These are phyloP conservation scores for Ceratosolen fusciceps DNA, from an alignment of 1,140 invertebrate genomes.

Conservation along the genomic window DNA sequence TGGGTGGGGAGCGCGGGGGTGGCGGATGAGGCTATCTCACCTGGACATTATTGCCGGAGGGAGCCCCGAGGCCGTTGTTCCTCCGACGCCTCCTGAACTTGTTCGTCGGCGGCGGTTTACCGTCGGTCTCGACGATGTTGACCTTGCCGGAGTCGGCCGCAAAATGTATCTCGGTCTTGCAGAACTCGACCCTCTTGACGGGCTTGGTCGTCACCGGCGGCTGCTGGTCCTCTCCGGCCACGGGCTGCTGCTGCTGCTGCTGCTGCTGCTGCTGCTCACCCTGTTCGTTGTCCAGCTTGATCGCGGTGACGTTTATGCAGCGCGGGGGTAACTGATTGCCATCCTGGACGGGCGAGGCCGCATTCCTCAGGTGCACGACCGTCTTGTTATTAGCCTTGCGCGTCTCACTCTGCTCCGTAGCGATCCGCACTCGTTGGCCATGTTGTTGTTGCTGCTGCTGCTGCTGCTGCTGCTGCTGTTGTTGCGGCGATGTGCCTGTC, in stretches of 20 bases:
- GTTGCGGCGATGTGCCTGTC: too few relatives aligned
- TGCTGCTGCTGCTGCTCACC: background rate
- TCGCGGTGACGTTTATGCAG: slow-evolving; percentile 40
- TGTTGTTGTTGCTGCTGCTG: too few relatives aligned
- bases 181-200: slow-evolving; percentile 84
- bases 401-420: background rate
- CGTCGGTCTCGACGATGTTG: slow-evolving; percentile 89
- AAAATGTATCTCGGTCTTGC: slow-evolving; percentile 89
- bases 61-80: slow-evolving; percentile 62
- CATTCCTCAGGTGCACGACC: slow-evolving; percentile 54
- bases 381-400: slow-evolving; percentile 51
- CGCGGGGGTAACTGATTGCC: slow-evolving; percentile 56
- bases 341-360: slow-evolving; percentile 42
- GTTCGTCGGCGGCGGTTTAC: slow-evolving; percentile 85
- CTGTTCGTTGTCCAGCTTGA: slow-evolving; percentile 32
- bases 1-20: slow-evolving; percentile 54
- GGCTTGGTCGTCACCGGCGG: slow-evolving; percentile 32
- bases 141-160: slow-evolving; percentile 86
- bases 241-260: background rate
- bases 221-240: background rate
- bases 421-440: background rate
- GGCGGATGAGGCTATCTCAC: background rate
- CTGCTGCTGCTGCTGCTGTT: too few relatives aligned
- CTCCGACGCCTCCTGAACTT: slow-evolving; percentile 78
- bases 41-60: slow-evolving; percentile 4